Conservation (phyloP, 2,797 vertebrate species). For the Thripadectes ignobilis region DNA sequence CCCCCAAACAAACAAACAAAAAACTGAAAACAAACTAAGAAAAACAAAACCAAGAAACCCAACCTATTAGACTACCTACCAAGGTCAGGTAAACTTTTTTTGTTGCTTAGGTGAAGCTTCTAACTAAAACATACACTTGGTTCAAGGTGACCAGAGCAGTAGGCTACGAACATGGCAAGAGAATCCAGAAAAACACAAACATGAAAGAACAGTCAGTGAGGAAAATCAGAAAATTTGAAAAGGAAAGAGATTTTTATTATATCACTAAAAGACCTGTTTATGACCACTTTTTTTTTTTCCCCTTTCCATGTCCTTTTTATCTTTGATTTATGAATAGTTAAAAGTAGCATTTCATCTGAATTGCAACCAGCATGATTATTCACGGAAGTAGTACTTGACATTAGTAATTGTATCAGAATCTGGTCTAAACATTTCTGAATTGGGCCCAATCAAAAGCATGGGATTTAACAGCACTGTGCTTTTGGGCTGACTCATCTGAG, state of each 20-base stretch:
- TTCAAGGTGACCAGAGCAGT: not conserved
- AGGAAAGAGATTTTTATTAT: not conserved
- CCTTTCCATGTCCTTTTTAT: not conserved
- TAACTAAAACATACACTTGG: not conserved
- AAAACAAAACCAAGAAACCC: not conserved
- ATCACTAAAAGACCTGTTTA: not conserved
- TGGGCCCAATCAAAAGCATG: constrained; percentile 36
- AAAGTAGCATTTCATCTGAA: constrained; percentile 40
- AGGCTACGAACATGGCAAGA: not conserved
- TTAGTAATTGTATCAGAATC: constrained; percentile 53
- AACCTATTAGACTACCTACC: not conserved
- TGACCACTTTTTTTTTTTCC: not conserved
- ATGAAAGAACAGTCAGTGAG: not conserved
- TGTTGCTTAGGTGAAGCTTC: not conserved
- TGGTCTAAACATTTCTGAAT: constrained; percentile 61
- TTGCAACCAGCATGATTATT: constrained; percentile 25
- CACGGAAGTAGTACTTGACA: constrained; percentile 31
- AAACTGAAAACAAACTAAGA: not conserved
- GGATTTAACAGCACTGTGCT: constrained; percentile 49
- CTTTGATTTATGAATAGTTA: not conserved
- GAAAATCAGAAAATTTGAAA: not conserved
- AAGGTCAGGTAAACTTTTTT: not conserved
- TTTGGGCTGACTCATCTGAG: constrained; percentile 57
- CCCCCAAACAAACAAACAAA: not conserved
- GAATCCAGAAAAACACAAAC: not conserved